Evolutionary conservation across 1,140 invertebrate genomes (phyloP), one percentile per base, ranked within the genome.

Genomic region (Helicoverpa armigera): DNA sequence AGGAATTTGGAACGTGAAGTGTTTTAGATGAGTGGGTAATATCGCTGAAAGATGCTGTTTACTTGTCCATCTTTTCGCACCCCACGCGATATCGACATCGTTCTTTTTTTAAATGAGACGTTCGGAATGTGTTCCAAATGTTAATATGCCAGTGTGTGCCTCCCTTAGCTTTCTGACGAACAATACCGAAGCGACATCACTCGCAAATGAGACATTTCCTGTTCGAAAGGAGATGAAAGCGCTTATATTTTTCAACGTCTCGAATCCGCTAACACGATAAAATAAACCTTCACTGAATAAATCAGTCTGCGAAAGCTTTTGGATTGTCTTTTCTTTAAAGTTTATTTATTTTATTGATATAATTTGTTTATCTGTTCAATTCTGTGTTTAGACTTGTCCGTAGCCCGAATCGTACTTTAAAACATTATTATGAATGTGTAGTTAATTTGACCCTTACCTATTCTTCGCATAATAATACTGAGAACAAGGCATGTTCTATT

Each of bases 121-220:
- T 70, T 72, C 43, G 13, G 53, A 73, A 73, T 35, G 35, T 58
- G 51, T 29, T 14, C 48, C 18, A 58, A 56, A 73, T 73, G 2
- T 58, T 73, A 43, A 3, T 43, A 29, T 58, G 70, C 56, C 70
- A 73, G 70, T 35, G 60, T 12, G 12, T 53, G 31, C 31, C 73
- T 63, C 65, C 73, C 51, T 75, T 48, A 50, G n/a, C 50, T 48
- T 23, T 74, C 50, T 50, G 23, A 43, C 29, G 43, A 82, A 85
- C 86, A 87, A 89, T 87, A 81, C 84, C 82, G 81, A 84, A 83
- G 79, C 79, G 82, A 79, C 81, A 81, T 58, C 74, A 48, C 50
- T 87, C 86, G 85, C 82, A 86, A 92, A 90, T 89, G 82, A 86
- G 81, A 82, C 84, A 81, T 83, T 90, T 91, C 89, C 90, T 90